These are phyloP conservation scores for Drosophila lacteicornis DNA, from an alignment of 1,140 invertebrate species.

Conservation along the genomic window DNA sequence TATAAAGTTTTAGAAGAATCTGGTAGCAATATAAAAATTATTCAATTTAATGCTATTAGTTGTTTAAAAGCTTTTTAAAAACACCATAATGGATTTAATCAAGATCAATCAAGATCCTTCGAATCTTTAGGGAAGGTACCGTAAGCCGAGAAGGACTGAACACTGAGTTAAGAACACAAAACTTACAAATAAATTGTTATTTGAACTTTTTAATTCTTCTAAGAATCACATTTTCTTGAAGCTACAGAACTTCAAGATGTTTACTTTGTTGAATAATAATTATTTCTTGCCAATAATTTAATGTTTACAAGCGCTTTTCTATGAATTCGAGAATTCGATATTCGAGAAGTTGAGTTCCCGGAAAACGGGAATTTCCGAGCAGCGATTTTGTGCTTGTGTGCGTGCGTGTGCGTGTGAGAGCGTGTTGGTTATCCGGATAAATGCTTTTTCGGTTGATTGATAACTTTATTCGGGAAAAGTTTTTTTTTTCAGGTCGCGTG, in stretches of 20 bases:
- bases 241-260: background rate
- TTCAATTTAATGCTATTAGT: no score
- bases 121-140: no score
- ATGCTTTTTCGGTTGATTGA: slow-evolving; percentile 60
- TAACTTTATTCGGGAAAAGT: slow-evolving; percentile 57
- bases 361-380: slow-evolving; percentile 3
- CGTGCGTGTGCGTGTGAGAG: background rate
- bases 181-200: no score
- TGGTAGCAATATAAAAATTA: no score
- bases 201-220: no score
- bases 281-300: no score
- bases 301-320: background rate
- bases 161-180: no score
- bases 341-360: background rate
- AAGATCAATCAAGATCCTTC: no score
- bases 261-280: background rate
- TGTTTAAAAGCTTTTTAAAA: no score
- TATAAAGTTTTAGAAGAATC: no score
- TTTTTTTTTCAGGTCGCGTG: slow-evolving; percentile 37
- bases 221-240: background rate
- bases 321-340: background rate
- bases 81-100: no score
- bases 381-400: background rate
- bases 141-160: no score
- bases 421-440: slow-evolving; percentile 23